Evolutionary conservation across 2,797 vertebrate genomes (phyloP).

Genomic region (Darevskia mixta): DNA sequence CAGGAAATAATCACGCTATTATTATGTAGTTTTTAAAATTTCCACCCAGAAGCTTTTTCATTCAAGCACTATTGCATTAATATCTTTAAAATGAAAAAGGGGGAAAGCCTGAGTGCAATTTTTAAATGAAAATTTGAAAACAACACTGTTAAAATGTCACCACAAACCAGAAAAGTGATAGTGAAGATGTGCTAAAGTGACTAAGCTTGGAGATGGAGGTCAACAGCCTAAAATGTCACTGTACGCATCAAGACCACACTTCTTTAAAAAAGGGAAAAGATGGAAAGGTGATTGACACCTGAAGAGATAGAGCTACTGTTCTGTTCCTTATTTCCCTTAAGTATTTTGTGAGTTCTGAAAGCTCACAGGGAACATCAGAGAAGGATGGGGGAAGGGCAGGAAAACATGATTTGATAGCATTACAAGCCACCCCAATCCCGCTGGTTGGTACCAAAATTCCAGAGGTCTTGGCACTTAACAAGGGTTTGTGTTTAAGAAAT

Average conservation of each 20-base stretch:
- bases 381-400: background rate
- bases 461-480: too few species aligned
- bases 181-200: background rate
- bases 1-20: background rate
- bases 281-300: background rate
- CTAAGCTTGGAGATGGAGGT: background rate
- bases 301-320: background rate
- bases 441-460: too few species aligned
- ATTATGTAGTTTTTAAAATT: background rate
- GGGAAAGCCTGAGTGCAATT: too few species aligned
- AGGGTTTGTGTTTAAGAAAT: too few species aligned
- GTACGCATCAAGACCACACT: background rate
- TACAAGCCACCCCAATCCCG: too few species aligned
- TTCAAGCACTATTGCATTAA: background rate
- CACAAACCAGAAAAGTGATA: background rate
- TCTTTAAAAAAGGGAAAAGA: background rate
- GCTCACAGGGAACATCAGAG: background rate
- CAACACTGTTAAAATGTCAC: background rate
- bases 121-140: too few species aligned
- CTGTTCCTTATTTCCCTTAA: background rate
- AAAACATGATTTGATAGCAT: background rate
- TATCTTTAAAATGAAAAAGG: too few species aligned
- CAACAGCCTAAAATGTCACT: background rate
- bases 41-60: background rate
- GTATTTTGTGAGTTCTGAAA: background rate